Base-by-base conservation (phyloP, 2,888 invertebrate genomes). In the Lithodes maja region DNA sequence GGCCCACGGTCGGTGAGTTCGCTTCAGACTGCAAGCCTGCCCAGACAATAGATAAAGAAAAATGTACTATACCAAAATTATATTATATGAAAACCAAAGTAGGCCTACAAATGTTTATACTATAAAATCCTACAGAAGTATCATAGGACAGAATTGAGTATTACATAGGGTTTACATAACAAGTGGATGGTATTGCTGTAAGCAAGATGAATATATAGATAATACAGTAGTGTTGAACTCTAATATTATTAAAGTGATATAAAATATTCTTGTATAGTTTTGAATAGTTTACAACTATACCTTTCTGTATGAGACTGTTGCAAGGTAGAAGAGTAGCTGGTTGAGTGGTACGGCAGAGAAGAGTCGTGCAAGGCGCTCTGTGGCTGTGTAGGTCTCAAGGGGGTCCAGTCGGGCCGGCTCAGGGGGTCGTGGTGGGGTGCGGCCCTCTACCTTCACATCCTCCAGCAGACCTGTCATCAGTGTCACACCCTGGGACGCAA, bases 241-340 rank as follows among this genome's bases (percentile, higher is more conserved):
- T 33, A 33, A 33, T 33, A 33, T 33, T 33, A 33, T 33, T 33
- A 33, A 33, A 33, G 33, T 33, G 33, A 33, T 33, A 33, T 33
- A n/a, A 17, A 80, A n/a, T 17, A 75, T 2, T 12, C 50, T 0
- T 79, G 52, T 79, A 50, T 50, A 82, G 15, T 55, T 61, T n/a
- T 17, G 5, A 69, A 82, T 52, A 52, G 49, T 49, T 1, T 15
- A 61, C 55, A 78, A 33, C 68, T n/a, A 17, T 75, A 92, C 95
- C 94, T 98, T 98, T 93, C 98, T 96, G 94, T 98, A 98, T 92
- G 97, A 97, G 69, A 98, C 97, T 3, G 97, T 97, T 50, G 98
- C 97, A 88, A 98, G 94, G 90, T 97, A 97, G 92, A 98, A 97
- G 82, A 98, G 94, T n/a, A 98, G 94, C 92, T 97, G 96, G 93